Conservation (phyloP, 2,797 vertebrate species). For the Natrix natrix region DNA sequence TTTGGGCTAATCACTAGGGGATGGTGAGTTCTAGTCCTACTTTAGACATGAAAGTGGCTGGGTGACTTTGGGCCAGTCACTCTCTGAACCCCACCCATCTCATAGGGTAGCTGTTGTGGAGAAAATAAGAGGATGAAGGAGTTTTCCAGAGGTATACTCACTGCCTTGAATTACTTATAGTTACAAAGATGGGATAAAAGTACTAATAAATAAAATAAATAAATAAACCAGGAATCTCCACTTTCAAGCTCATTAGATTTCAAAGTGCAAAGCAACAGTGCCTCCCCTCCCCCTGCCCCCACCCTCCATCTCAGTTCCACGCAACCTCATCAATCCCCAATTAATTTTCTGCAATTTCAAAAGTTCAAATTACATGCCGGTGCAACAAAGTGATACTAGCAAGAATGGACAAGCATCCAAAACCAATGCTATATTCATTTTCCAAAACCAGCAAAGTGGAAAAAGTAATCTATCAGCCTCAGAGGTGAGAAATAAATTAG, state of each 20-base stretch:
- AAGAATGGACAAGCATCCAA: not conserved
- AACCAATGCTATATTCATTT: not conserved
- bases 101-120: not conserved
- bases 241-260: not conserved
- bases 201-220: not conserved
- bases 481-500: not conserved
- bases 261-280: not conserved
- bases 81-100: not conserved
- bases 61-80: not conserved
- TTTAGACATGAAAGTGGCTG: not conserved
- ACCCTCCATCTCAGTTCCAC: not conserved
- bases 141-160: not conserved
- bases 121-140: not conserved
- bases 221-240: not conserved
- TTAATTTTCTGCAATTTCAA: constrained; percentile 12
- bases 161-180: not conserved
- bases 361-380: not conserved
- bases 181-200: not conserved
- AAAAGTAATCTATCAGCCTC: constrained; percentile 31
- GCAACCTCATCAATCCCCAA: not conserved
- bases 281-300: not conserved
- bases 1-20: not conserved
- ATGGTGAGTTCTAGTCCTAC: not conserved
- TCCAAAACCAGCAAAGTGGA: constrained; percentile 3
- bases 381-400: not conserved